Conservation (phyloP, 2,113 vertebrate species). For the Galeopterus variegatus region DNA sequence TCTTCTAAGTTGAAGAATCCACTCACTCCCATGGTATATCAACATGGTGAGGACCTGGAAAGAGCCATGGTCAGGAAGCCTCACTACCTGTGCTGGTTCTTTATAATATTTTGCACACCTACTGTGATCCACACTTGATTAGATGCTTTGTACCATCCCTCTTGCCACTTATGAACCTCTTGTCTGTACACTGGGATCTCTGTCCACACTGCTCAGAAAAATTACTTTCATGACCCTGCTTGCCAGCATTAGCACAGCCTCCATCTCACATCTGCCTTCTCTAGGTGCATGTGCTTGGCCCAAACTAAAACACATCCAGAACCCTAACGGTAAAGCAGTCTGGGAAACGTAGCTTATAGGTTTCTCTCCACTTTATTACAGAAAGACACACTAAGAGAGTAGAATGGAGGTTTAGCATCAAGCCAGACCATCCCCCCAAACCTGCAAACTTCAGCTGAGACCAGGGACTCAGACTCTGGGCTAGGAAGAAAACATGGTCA, state of each 20-base stretch:
- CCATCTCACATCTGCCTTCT: neutral
- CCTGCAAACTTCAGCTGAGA: neutral
- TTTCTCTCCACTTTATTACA: conserved; percentile 3
- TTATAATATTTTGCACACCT: neutral
- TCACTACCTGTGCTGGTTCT: neutral
- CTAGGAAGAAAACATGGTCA: neutral
- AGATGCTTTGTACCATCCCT: neutral
- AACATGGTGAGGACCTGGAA: neutral
- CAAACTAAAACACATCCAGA: neutral
- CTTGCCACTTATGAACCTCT: neutral
- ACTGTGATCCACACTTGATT: neutral
- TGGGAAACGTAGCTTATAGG: neutral
- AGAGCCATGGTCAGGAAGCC: neutral
- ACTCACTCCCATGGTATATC: neutral
- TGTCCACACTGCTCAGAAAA: conserved; percentile 8
- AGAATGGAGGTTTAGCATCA: neutral
- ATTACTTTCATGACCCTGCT: neutral
- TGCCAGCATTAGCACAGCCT: neutral
- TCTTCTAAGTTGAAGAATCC: conserved; percentile 6
- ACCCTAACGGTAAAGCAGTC: neutral
- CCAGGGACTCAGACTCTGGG: neutral
- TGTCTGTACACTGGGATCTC: neutral
- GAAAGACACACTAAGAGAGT: neutral
- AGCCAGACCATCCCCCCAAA: neutral
- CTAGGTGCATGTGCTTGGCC: neutral